Conservation (phyloP, 2,888 invertebrate species). For the Trachelus troglodyta region DNA sequence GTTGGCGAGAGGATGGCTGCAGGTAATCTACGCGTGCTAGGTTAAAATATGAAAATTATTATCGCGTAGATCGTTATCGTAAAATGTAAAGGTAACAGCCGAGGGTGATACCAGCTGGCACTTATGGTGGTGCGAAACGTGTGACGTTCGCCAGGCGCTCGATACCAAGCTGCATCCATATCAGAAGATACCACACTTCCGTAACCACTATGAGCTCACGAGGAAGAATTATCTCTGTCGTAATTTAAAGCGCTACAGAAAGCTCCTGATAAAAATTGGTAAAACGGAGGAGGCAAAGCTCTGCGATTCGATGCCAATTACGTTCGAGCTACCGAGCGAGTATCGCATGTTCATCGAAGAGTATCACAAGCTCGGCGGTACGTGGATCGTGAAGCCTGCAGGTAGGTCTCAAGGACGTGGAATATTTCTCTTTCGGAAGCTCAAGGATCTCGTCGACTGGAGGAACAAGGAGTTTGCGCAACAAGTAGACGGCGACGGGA, state of each 20-base stretch:
- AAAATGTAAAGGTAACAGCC: conserved; percentile 52
- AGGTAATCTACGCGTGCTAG: conserved; percentile 34
- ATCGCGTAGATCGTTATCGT: conserved; percentile 8
- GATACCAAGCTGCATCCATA: conserved; percentile 40
- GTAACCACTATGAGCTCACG: conserved; percentile 73
- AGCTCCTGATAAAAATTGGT: conserved; percentile 46
- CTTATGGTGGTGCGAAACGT: conserved; percentile 72
- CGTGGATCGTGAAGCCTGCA: conserved; percentile 76
- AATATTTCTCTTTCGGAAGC: conserved; percentile 71
- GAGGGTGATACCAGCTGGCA: conserved; percentile 67
- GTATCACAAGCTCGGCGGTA: conserved; percentile 69
- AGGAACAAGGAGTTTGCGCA: conserved; percentile 42
- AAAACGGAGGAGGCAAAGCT: conserved; percentile 63
- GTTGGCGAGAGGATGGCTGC: conserved; percentile 54
- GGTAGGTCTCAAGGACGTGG: conserved; percentile 73
- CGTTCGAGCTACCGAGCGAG: conserved; percentile 73
- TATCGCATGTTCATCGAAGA: conserved; percentile 74
- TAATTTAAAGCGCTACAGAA: conserved; percentile 68
- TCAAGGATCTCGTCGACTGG: conserved; percentile 60
- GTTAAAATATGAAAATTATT: conserved; percentile 10
- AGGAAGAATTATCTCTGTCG: conserved; percentile 71
- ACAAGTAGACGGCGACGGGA: conserved; percentile 15
- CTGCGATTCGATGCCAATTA: conserved; percentile 71
- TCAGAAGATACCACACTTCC: conserved; percentile 72
- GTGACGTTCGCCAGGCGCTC: conserved; percentile 65